These are phyloP conservation scores for Enteromius viviparus DNA, from an alignment of 2,797 vertebrate species.

Conservation along the genomic window DNA sequence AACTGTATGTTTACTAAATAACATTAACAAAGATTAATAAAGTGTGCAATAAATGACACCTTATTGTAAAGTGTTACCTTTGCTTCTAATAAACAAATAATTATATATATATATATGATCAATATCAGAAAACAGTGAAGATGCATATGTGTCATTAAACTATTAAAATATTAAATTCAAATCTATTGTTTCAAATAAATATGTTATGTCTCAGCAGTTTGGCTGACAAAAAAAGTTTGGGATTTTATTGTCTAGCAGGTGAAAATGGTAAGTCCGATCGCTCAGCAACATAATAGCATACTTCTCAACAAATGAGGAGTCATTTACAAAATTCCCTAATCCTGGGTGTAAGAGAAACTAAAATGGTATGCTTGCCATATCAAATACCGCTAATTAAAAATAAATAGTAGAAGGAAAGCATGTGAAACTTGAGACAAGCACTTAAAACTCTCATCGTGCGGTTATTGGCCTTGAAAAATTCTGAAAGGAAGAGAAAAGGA, in stretches of 20 bases:
- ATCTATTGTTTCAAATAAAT: neutral
- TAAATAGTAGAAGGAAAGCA: neutral
- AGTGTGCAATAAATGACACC: too few relatives aligned
- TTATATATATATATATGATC: neutral
- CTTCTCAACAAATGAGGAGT: neutral
- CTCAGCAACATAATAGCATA: neutral
- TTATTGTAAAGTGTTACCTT: neutral
- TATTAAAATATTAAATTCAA: too few relatives aligned
- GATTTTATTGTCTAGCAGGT: neutral
- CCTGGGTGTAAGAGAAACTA: neutral
- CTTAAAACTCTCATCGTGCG: constrained; percentile 3
- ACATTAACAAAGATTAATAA: too few relatives aligned
- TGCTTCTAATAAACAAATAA: neutral
- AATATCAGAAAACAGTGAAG: neutral
- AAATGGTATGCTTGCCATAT: constrained; percentile 9
- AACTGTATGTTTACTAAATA: too few relatives aligned
- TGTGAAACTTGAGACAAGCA: neutral
- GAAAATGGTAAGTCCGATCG: neutral
- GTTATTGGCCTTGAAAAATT: constrained; percentile 43
- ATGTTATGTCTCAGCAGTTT: neutral
- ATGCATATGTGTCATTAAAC: neutral
- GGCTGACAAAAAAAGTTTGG: neutral
- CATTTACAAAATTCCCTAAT: neutral
- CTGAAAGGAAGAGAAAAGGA: neutral
- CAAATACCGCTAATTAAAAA: neutral